Evolutionary conservation across 2,113 vertebrate species (phyloP).

Genomic region (Monarcha castaneiventris): DNA sequence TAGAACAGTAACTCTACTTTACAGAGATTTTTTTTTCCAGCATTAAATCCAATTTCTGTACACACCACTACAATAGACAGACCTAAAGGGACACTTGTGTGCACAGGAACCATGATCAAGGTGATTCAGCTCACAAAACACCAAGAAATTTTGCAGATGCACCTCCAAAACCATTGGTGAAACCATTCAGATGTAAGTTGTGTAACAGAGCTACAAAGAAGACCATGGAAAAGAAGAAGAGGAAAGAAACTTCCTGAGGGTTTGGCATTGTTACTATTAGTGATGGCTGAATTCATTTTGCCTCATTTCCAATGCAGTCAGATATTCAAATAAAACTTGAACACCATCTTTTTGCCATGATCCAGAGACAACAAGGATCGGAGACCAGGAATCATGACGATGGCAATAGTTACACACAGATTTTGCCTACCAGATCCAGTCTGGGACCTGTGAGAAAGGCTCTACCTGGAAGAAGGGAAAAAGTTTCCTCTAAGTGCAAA

Average conservation of each 20-base stretch:
- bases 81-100: not conserved
- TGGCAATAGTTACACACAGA: not conserved
- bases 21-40: not conserved
- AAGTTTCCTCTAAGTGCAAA: not conserved
- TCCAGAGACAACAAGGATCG: not conserved
- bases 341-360: not conserved
- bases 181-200: not conserved
- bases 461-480: not conserved
- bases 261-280: constrained; percentile 29
- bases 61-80: not conserved
- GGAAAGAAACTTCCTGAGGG: not conserved
- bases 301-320: not conserved
- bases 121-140: not conserved
- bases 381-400: not conserved
- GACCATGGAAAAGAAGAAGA: not conserved
- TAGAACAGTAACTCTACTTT: not conserved
- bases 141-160: not conserved
- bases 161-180: not conserved
- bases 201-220: not conserved
- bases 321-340: constrained; percentile 20
- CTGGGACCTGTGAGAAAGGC: not conserved
- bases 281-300: not conserved
- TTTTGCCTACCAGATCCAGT: not conserved
- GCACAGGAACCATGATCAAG: rapidly evolving
- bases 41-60: not conserved